Conservation (phyloP, 2,797 vertebrate genomes). For the Trematomus bernacchii region DNA sequence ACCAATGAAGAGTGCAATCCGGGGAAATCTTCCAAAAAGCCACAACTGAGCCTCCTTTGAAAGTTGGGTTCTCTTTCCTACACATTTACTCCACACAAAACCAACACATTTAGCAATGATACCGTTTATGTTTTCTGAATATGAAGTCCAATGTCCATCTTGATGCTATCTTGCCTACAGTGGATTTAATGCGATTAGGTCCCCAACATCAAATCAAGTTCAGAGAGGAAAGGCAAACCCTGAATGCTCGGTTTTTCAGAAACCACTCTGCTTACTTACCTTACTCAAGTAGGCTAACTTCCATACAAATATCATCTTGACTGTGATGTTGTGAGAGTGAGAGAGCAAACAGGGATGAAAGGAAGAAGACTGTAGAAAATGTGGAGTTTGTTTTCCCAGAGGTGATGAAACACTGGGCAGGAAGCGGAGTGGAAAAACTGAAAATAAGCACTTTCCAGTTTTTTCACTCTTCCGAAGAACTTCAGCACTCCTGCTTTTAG, state of each 20-base stretch:
- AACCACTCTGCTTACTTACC: not conserved
- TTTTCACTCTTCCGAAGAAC: constrained; percentile 33
- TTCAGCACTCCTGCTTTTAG: constrained; percentile 27
- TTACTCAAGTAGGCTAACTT: not conserved
- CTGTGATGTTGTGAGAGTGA: not conserved
- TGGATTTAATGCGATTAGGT: not conserved
- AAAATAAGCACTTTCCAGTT: constrained; percentile 72
- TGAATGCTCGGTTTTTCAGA: not conserved
- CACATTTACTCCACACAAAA: not conserved
- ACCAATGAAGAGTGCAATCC: not conserved
- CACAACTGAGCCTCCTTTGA: not conserved
- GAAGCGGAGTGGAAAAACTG: constrained; percentile 74
- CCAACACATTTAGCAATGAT: not conserved
- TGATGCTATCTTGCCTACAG: not conserved
- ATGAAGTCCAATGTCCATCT: not conserved
- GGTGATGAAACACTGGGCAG: constrained; percentile 51
- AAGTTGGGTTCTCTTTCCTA: not conserved
- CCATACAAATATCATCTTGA: constrained; percentile 1
- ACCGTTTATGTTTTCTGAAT: not conserved
- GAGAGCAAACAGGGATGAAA: constrained; percentile 13
- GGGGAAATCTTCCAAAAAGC: not conserved
- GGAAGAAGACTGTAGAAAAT: constrained; percentile 19
- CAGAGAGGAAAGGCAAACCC: not conserved
- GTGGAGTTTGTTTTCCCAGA: constrained; percentile 45
- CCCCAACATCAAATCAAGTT: not conserved